A percentile compares a stretch with the other conserved stretches of the same genome.
Conservation (phyloP, 2,888 invertebrate genomes). For the Sarcophaga variegata region DNA sequence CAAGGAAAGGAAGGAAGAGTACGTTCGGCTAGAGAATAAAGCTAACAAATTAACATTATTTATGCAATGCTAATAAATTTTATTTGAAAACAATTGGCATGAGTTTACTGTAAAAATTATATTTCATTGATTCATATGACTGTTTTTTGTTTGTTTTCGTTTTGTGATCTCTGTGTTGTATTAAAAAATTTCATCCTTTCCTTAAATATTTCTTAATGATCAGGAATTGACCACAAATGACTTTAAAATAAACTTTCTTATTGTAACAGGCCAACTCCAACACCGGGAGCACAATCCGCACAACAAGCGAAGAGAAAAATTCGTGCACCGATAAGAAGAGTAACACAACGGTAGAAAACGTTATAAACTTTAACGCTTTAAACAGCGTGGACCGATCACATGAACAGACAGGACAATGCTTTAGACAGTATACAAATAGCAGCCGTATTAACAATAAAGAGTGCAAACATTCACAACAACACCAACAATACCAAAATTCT, state of each 20-base stretch:
- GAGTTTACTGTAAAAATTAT: not conserved
- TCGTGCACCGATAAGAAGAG: constrained; percentile 77
- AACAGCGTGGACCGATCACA: constrained; percentile 71
- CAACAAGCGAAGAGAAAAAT: constrained; percentile 79
- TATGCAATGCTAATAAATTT: not conserved
- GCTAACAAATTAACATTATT: constrained; percentile 27
- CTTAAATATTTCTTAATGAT: not conserved
- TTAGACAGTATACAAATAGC: constrained; percentile 56
- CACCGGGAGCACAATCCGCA: constrained; percentile 74
- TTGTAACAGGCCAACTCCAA: constrained; percentile 76
- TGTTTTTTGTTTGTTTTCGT: constrained; percentile 28
- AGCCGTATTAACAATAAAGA: constrained; percentile 51
- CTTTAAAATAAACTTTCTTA: too few species aligned
- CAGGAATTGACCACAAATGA: too few species aligned
- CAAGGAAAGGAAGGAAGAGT: constrained; percentile 64
- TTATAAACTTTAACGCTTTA: constrained; percentile 73
- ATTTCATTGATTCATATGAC: constrained; percentile 6
- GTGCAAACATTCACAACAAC: constrained; percentile 18
- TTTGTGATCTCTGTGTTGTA: constrained; percentile 44
- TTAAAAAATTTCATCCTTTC: constrained; percentile 39
- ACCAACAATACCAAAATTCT: constrained; percentile 37
- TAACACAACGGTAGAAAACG: constrained; percentile 79
- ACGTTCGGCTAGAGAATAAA: constrained; percentile 48
- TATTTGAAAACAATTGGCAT: constrained; percentile 13
- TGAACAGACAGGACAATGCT: constrained; percentile 60